Percentiles rank a stretch among this genome's conserved stretches.
phyloP scores from a whole-genome alignment of 2,888 invertebrate species.

The Leuctra nigra region DNA sequence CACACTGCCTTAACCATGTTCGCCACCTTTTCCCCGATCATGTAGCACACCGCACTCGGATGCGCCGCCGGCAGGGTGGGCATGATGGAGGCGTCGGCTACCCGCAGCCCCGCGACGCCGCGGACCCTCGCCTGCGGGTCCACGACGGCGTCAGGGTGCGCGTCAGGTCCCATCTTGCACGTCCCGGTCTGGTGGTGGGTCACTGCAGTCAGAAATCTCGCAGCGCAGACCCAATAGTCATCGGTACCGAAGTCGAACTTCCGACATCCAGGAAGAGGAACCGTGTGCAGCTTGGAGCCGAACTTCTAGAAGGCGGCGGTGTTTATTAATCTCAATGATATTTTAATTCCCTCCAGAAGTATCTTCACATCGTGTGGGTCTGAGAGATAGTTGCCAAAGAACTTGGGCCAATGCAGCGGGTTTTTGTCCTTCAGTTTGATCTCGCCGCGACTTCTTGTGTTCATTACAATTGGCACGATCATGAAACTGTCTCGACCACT shows the following conservation, averaged over 20 bases:
- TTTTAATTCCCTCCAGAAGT: constrained; percentile 64
- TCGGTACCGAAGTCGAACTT: constrained; percentile 67
- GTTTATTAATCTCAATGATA: constrained; percentile 51
- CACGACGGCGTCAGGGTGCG: constrained; percentile 73
- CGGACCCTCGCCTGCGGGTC: constrained; percentile 67
- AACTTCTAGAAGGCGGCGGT: constrained; percentile 74
- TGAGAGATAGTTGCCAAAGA: too few relatives aligned
- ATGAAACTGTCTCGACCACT: constrained; percentile 53
- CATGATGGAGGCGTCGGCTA: too few relatives aligned
- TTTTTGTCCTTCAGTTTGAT: constrained; percentile 47
- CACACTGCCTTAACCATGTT: too few relatives aligned
- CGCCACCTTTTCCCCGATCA: too few relatives aligned
- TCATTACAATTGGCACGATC: constrained; percentile 64
- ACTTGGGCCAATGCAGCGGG: too few relatives aligned
- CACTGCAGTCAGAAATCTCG: constrained; percentile 79
- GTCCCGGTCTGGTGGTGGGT: constrained; percentile 87
- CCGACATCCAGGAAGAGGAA: constrained; percentile 72
- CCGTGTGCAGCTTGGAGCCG: constrained; percentile 65
- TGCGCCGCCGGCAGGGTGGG: too few relatives aligned
- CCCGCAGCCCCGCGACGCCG: constrained; percentile 67
- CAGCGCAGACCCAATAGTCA: constrained; percentile 80
- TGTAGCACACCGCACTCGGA: too few relatives aligned
- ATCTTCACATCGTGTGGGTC: too few relatives aligned
- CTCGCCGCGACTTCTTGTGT: constrained; percentile 47
- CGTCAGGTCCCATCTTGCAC: constrained; percentile 78